Percentiles rank a stretch among this genome's conserved stretches.
Evolutionary conservation across 1,140 invertebrate genomes (phyloP).

Genomic region (Drosophila albomicans): DNA sequence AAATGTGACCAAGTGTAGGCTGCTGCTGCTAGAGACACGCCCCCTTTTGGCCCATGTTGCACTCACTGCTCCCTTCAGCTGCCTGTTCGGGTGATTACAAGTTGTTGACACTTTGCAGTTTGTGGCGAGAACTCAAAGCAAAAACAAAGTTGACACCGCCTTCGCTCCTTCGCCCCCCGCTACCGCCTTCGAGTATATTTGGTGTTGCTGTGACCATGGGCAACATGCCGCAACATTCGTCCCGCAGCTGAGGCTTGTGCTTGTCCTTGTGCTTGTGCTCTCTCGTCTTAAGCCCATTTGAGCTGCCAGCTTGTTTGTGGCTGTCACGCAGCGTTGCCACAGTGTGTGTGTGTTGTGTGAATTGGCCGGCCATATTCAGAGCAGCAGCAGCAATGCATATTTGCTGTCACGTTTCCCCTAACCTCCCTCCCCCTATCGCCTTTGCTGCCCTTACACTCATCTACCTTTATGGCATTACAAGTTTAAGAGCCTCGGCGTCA

Average conservation of each 20-base stretch:
- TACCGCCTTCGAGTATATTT: background rate
- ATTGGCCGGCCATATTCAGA: conserved; percentile 52
- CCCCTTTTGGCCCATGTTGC: conserved; percentile 13
- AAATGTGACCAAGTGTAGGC: conserved; percentile 77
- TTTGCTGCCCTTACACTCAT: background rate
- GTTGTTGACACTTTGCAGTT: conserved; percentile 82
- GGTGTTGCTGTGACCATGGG: conserved; percentile 65
- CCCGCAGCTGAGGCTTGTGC: conserved; percentile 24
- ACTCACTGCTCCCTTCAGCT: conserved; percentile 3
- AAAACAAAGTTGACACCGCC: conserved; percentile 64
- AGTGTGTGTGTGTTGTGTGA: conserved; percentile 28
- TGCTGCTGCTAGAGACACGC: conserved; percentile 53
- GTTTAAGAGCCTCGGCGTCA: conserved; percentile 60
- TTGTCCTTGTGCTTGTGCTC: conserved; percentile 6
- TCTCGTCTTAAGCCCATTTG: conserved; percentile 55
- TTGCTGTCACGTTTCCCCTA: conserved; percentile 28
- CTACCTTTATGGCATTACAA: conserved; percentile 43
- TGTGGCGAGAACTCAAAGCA: conserved; percentile 78
- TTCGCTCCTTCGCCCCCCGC: background rate
- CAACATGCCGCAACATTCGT: conserved; percentile 54
- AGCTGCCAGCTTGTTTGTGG: conserved; percentile 61
- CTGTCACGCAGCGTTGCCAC: conserved; percentile 42
- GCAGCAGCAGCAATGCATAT: conserved; percentile 52
- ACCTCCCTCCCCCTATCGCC: conserved; percentile 7
- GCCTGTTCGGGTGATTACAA: conserved; percentile 71